These are phyloP conservation scores for Gila robusta DNA, from an alignment of 2,797 vertebrate genomes.

Conservation along the genomic window DNA sequence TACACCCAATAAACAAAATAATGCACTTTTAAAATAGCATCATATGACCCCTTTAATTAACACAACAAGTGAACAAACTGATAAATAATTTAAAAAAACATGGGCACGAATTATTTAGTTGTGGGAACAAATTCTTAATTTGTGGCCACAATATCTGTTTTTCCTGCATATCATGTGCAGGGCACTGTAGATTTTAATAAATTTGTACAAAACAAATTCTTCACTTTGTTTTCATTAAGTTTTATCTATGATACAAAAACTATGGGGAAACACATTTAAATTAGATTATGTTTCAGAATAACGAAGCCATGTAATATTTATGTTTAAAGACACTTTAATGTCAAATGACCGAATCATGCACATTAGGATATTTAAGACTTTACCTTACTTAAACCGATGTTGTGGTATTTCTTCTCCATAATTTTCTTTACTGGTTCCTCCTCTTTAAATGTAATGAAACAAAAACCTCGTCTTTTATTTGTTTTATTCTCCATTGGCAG, in stretches of 20 bases:
- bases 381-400: conserved; percentile 98
- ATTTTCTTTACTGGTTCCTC: conserved; percentile 97
- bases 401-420: conserved; percentile 99
- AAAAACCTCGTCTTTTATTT: conserved; percentile 97
- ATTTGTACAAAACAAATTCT: neutral
- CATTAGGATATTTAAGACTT: conserved; percentile 25
- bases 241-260: neutral
- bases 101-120: neutral
- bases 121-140: neutral
- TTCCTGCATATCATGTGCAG: neutral
- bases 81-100: neutral
- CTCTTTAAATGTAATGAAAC: conserved; percentile 98
- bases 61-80: neutral
- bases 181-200: neutral
- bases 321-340: neutral
- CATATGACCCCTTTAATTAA: neutral
- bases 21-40: neutral
- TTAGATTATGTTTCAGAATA: neutral
- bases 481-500: conserved; percentile 99
- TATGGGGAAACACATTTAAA: neutral
- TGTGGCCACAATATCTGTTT: neutral
- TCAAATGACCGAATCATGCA: neutral
- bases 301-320: neutral
- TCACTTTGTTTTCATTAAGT: neutral
- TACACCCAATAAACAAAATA: neutral